phyloP scores from a whole-genome alignment of 1,140 invertebrate genomes.

The Drosophila tsacasi region DNA sequence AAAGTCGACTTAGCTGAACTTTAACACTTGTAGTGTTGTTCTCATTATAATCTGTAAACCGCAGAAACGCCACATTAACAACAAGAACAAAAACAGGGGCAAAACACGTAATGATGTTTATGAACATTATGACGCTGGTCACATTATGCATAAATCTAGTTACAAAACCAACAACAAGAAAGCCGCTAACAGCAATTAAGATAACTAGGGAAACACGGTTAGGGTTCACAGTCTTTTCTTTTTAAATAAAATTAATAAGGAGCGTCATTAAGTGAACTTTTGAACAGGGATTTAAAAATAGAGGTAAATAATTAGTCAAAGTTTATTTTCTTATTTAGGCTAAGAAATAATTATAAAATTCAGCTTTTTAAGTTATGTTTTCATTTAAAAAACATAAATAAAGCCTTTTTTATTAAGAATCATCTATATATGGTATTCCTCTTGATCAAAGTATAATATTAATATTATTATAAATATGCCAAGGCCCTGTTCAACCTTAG shows the following conservation, averaged over 20 bases:
- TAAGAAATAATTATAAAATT: neutral
- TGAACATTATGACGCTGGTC: constrained; percentile 59
- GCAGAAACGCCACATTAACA: constrained; percentile 43
- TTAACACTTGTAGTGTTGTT: constrained; percentile 7
- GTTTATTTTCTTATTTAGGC: neutral
- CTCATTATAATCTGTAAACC: constrained; percentile 38
- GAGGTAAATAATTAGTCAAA: neutral
- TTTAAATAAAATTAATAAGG: neutral
- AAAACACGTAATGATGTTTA: constrained; percentile 49
- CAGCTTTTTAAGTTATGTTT: no score
- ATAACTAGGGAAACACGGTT: constrained; percentile 17
- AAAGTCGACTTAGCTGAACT: neutral
- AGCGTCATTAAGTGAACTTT: neutral
- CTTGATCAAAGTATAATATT: neutral
- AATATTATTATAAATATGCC: neutral
- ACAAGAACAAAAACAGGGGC: constrained; percentile 27
- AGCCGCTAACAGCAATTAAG: constrained; percentile 28
- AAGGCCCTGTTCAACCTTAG: neutral
- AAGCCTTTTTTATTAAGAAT: no score
- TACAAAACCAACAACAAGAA: constrained; percentile 21
- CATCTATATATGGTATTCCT: no score
- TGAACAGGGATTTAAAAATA: neutral
- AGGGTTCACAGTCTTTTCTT: neutral
- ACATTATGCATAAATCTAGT: constrained; percentile 52
- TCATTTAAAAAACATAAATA: no score